These are phyloP conservation scores for Phalacrocorax carbo DNA, from an alignment of 2,113 vertebrate species.

Conservation along the genomic window DNA sequence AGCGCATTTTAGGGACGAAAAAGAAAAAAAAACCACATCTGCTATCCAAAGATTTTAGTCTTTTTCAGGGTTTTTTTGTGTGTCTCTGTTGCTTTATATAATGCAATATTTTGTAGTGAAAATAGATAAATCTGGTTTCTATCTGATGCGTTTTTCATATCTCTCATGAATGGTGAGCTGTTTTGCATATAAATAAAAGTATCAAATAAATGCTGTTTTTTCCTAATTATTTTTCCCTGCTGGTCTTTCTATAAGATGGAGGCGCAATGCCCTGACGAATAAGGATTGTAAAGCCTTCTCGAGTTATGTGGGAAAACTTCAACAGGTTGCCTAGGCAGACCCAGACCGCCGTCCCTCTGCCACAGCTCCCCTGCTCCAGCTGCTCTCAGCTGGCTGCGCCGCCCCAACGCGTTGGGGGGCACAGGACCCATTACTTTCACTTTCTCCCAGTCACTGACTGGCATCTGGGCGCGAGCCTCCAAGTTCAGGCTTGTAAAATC, in stretches of 20 bases:
- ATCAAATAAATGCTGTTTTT: slow-evolving; percentile 78
- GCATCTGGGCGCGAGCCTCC: neutral
- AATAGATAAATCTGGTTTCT: slow-evolving; percentile 95
- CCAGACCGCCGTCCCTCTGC: rapidly evolving
- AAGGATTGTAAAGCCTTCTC: neutral
- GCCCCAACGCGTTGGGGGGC: neutral
- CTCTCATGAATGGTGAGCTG: slow-evolving; percentile 87
- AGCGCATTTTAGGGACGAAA: slow-evolving; percentile 83
- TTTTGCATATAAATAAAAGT: slow-evolving; percentile 93
- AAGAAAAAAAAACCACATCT: slow-evolving; percentile 79
- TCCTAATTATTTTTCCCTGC: slow-evolving; percentile 53
- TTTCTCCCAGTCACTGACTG: neutral
- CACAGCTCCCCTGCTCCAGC: neutral
- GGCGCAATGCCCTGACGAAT: neutral
- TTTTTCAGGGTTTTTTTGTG: slow-evolving; percentile 93
- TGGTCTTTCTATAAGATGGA: neutral
- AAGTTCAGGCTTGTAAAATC: neutral
- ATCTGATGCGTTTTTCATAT: slow-evolving; percentile 94
- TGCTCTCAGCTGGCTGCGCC: neutral
- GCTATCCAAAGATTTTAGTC: slow-evolving; percentile 98
- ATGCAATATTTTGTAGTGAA: slow-evolving; percentile 98
- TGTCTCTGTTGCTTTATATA: slow-evolving; percentile 95
- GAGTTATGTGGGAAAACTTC: neutral
- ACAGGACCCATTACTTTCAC: neutral
- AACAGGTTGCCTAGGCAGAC: slow-evolving; percentile 19